Percentiles rank a stretch among this genome's conserved stretches.
phyloP scores from a whole-genome alignment of 2,113 vertebrate species.

The Crotophaga sulcirostris region DNA sequence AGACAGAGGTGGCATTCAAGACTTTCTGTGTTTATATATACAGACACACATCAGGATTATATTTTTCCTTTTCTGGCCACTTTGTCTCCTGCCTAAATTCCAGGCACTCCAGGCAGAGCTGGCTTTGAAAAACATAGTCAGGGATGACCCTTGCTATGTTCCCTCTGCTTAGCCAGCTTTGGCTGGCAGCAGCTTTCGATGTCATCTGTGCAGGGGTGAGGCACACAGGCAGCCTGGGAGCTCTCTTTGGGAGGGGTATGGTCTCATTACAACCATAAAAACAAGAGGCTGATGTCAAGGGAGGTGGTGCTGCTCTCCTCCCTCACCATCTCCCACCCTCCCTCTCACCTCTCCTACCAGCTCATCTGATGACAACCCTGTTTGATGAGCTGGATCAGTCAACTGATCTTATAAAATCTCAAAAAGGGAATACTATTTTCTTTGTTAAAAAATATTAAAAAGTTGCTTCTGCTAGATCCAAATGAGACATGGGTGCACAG shows the following conservation, averaged over 20 bases:
- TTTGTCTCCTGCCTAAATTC: background rate
- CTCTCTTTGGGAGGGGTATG: background rate
- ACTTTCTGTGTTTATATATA: background rate
- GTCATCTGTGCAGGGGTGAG: background rate
- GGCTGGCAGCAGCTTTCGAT: background rate
- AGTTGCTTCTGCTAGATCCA: background rate
- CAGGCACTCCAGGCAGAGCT: background rate
- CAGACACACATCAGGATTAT: too few species aligned
- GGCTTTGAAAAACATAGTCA: background rate
- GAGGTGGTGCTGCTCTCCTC: background rate
- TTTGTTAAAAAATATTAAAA: background rate
- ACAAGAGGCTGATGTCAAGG: background rate
- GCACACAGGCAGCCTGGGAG: background rate
- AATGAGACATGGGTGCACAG: fast-evolving
- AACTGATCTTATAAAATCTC: background rate
- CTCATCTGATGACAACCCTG: background rate
- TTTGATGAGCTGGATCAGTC: background rate
- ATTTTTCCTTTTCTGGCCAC: background rate
- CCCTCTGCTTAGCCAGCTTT: background rate
- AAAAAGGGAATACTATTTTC: background rate
- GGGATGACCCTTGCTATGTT: too few species aligned
- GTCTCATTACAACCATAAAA: background rate
- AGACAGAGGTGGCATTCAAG: background rate
- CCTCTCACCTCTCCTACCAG: fast-evolving
- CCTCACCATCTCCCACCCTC: background rate